Conservation (phyloP, 1,140 invertebrate species). For the Drosophila sp. region DNA sequence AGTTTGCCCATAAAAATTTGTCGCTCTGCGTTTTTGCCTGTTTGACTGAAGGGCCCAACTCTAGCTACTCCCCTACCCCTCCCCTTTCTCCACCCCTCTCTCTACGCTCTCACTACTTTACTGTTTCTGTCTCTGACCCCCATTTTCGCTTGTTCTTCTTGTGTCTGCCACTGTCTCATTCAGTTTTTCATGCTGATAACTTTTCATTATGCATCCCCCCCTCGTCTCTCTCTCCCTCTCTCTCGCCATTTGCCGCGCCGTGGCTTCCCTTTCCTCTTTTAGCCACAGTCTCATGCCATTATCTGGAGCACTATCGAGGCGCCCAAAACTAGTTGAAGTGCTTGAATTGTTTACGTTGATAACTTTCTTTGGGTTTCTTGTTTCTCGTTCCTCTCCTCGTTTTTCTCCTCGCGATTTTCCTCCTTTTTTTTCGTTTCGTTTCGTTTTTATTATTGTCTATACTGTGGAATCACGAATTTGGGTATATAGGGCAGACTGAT, state of each 20-base stretch:
- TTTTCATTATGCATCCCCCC: slow-evolving; percentile 70
- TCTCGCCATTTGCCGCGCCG: background rate
- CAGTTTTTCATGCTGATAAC: slow-evolving; percentile 35
- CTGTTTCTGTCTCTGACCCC: background rate
- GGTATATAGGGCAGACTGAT: background rate
- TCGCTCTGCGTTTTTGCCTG: slow-evolving; percentile 54
- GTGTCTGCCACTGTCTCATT: slow-evolving; percentile 13
- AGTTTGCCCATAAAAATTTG: slow-evolving; percentile 81
- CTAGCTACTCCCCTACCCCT: background rate
- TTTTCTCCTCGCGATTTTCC: background rate
- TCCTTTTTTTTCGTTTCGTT: slow-evolving; percentile 14
- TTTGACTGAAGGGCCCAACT: slow-evolving; percentile 43
- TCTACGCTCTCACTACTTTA: background rate
- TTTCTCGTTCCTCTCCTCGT: background rate
- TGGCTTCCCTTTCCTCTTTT: background rate
- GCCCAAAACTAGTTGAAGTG: slow-evolving; percentile 75
- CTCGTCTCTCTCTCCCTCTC: too few species aligned
- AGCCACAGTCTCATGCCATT: slow-evolving; percentile 37
- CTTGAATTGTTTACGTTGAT: slow-evolving; percentile 78
- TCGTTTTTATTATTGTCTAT: slow-evolving; percentile 27
- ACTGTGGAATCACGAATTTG: background rate
- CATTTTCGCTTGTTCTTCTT: background rate
- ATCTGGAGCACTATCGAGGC: slow-evolving; percentile 75
- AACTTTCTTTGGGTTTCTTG: slow-evolving; percentile 50
- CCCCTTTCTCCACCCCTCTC: background rate